Base-by-base conservation (phyloP, 1,140 invertebrate species). In the Diachasmimorpha longicaudata region DNA sequence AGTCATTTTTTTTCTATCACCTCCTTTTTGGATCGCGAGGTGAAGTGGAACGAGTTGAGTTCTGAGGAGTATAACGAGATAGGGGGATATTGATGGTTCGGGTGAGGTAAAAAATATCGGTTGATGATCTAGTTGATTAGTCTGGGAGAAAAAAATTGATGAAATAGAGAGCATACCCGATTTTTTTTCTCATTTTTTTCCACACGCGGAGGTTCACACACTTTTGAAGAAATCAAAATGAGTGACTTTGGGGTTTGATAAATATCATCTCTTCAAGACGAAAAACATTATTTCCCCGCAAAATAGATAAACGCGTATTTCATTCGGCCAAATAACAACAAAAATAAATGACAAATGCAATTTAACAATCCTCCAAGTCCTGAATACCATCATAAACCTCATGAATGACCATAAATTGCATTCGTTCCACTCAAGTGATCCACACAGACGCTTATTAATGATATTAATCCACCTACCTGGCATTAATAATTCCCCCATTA, bases 401-500 rank as follows among this genome's bases (percentile, higher is more conserved):
- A 6, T 9, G 39, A 13, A 42, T 19, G 48, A 4, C 13, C 48
- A 76, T 76, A 76, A 76, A 76, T 76, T 69, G 48, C 69, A 70
- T 69, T 75, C 48, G 68, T 76, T 76, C 69, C 37, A 67, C 74
- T 75, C 52, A 71, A 42, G 70, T 70, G 48, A 66, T 76, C 70
- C 63, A 16, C 42, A 58, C 69, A 66, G 52, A 76, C 74, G 77
- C 82, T 84, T 81, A 84, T 84, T 82, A 84, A 83, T 80, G 78
- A 81, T 84, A 82, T 82, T 80, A 80, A 82, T 81, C 81, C 70
- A 81, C 77, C 80, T 78, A 77, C 78, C 79, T 74, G 73, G 68
- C 74, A 78, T 79, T 79, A 79, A 84, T 84, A 84, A 84, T 83
- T 78, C 79, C 77, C 74, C 82, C 81, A 83, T 82, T 84, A 82